phyloP scores from a whole-genome alignment of 2,888 invertebrate genomes.

The Drosophila tripunctata region DNA sequence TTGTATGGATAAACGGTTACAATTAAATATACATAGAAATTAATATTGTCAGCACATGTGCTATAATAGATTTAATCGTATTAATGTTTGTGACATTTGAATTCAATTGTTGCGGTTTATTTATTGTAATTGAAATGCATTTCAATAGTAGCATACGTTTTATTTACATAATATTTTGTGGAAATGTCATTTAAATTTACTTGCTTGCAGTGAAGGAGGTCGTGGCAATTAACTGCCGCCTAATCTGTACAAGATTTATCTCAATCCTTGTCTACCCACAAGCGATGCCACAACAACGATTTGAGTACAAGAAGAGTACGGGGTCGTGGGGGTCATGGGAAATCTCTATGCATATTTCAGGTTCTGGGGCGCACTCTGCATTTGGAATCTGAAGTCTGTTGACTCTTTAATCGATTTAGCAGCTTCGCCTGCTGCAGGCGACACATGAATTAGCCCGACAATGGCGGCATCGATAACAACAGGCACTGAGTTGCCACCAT shows the following conservation, averaged over 20 bases:
- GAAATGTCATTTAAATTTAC: constrained; percentile 3
- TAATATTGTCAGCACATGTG: neutral
- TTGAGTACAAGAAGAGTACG: neutral
- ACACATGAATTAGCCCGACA: constrained; percentile 79
- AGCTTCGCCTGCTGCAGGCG: constrained; percentile 65
- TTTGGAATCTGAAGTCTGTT: constrained; percentile 43
- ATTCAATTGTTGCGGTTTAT: constrained; percentile 60
- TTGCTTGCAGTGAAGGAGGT: neutral
- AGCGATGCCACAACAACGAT: neutral
- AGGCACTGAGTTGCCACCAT: neutral
- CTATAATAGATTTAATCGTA: constrained; percentile 15
- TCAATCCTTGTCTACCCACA: constrained; percentile 5
- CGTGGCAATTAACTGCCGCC: constrained; percentile 31
- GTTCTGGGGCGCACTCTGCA: constrained; percentile 28
- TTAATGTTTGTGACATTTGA: constrained; percentile 29
- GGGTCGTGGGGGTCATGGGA: neutral
- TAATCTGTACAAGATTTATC: constrained; percentile 32
- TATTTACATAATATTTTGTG: constrained; percentile 24
- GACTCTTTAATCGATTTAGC: constrained; percentile 76
- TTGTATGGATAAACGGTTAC: constrained; percentile 14
- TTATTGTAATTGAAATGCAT: constrained; percentile 55
- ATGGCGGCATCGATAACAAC: constrained; percentile 51
- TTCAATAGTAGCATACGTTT: constrained; percentile 22
- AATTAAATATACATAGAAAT: constrained; percentile 12
- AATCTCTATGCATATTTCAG: constrained; percentile 41